A percentile compares a stretch with the other conserved stretches of the same genome.
phyloP scores from a whole-genome alignment of 2,113 vertebrate genomes.

The Plotosus lineatus region DNA sequence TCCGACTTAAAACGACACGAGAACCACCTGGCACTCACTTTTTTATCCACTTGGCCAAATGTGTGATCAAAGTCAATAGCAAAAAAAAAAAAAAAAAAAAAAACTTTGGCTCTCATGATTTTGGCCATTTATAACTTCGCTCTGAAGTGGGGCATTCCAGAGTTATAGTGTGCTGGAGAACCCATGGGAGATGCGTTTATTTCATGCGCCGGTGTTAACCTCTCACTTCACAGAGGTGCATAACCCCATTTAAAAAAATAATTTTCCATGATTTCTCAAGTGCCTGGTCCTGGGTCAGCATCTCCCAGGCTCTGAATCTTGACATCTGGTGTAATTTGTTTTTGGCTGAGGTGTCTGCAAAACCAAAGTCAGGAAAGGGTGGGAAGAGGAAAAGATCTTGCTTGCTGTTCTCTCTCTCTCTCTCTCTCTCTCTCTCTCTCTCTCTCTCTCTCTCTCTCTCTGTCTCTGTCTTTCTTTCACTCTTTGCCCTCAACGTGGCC shows the following conservation, averaged over 20 bases:
- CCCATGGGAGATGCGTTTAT: conserved; percentile 38
- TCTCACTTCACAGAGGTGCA: conserved; percentile 59
- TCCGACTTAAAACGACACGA: neutral
- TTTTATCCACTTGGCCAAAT: conserved; percentile 9
- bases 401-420: conserved; percentile 50
- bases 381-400: conserved; percentile 73
- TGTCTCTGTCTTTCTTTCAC: conserved; percentile 8
- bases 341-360: conserved; percentile 51
- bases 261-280: conserved; percentile 72
- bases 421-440: conserved; percentile 43
- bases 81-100: conserved; percentile 37
- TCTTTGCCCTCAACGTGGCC: conserved; percentile 54
- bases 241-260: conserved; percentile 71
- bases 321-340: conserved; percentile 72
- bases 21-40: neutral
- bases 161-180: conserved; percentile 31
- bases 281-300: conserved; percentile 64
- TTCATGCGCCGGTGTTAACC: conserved; percentile 42
- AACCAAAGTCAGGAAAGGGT: conserved; percentile 71
- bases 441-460: conserved; percentile 21
- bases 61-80: conserved; percentile 35
- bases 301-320: conserved; percentile 63
- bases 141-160: conserved; percentile 39
- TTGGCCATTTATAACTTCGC: conserved; percentile 28
- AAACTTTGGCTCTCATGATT: conserved; percentile 6